Base-by-base conservation (phyloP, 2,113 vertebrate genomes). In the Isichthys henryi region DNA sequence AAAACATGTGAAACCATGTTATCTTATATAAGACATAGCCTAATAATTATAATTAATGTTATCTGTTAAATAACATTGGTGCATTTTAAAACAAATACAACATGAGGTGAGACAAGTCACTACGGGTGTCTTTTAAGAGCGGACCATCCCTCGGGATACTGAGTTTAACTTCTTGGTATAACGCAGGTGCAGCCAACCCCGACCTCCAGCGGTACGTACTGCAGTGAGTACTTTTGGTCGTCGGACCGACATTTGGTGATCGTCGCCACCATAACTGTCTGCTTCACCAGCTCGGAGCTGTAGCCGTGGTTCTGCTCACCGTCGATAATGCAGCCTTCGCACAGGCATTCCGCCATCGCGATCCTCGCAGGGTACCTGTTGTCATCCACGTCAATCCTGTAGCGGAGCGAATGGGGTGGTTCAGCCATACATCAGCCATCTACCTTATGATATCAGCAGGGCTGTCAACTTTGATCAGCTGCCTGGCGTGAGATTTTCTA, bases 161-260 rank as follows among this genome's bases (percentile, higher is more conserved):
- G 13, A 35, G 13, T 39, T 19, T 80, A 80, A 19, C 35, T 80
- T 43, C 74, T 0, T 49, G 97, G 97, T 84, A 94, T 82, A 7
- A 93, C 95, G 0, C 97, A 97, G 1, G 95, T 96, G 53, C 97
- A 98, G 35, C 93, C 96, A 80, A 98, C 93, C 0, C 97, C 94
- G 58, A 97, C 94, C 0, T 43, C 39, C 56, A 97, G 92, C 1
- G 92, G 90, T 0, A 92, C 92, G 0, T 91, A 52, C 1, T 90
- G 90, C 46, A 97, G 92, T 88, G 50, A 0, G 0, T 94, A 95
- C 45, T 90, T 92, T 0, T 90, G 53, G 0, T 5, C 62, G 0
- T 89, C 0, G 0, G 35, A 0, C 0, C 9, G 88, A 86, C 97
- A 97, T 0, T 66, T 85, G 0, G 5, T 92, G 88, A 93, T 96